A percentile compares a stretch with the other conserved stretches of the same genome.
phyloP scores from a whole-genome alignment of 1,140 invertebrate species.

The Parapsyche elsis region DNA sequence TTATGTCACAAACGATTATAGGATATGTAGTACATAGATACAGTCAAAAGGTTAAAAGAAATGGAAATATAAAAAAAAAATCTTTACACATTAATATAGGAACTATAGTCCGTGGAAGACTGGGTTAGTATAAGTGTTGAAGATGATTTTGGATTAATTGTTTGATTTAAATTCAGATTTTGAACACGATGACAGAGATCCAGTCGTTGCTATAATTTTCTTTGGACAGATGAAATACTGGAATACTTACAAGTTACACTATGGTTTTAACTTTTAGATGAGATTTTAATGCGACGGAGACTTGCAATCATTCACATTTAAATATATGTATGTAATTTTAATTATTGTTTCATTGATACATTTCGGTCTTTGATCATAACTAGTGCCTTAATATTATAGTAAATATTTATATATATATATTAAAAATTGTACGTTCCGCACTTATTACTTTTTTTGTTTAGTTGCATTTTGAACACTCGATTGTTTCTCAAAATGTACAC shows the following conservation, averaged over 20 bases:
- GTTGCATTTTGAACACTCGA: constrained; percentile 19
- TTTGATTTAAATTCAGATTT: constrained; percentile 4
- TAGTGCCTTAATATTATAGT: not conserved
- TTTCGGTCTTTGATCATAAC: not conserved
- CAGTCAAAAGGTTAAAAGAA: constrained; percentile 52
- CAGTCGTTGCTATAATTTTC: constrained; percentile 51
- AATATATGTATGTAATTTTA: not conserved
- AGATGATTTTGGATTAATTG: constrained; percentile 38
- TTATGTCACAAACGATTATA: constrained; percentile 34
- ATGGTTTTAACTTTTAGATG: not conserved
- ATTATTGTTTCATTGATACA: not conserved
- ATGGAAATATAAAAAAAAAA: constrained; percentile 47
- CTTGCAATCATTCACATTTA: not conserved
- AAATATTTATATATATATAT: constrained; percentile 6
- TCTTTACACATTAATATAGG: constrained; percentile 49
- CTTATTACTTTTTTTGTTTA: not conserved
- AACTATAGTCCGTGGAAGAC: constrained; percentile 57
- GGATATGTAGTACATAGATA: constrained; percentile 56
- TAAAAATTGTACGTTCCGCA: not conserved
- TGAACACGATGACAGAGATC: constrained; percentile 42
- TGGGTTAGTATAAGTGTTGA: constrained; percentile 53
- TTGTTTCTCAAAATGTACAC: not conserved
- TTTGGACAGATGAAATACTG: constrained; percentile 56
- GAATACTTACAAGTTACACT: constrained; percentile 43
- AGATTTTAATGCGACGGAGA: constrained; percentile 16